phyloP scores from a whole-genome alignment of 2,797 vertebrate species.

The Pangasius mekongensis region DNA sequence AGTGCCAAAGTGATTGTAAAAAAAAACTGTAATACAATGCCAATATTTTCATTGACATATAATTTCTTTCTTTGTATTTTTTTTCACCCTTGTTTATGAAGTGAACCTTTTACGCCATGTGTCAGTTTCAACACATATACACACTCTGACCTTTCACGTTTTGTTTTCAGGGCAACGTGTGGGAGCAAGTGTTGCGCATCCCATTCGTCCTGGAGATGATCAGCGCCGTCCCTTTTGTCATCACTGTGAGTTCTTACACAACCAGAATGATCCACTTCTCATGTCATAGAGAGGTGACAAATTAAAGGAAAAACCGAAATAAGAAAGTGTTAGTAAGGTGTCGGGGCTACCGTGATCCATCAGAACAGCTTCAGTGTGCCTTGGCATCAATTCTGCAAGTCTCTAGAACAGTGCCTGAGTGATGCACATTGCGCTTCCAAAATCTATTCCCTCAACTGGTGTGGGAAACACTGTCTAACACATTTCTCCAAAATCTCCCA shows the following conservation, averaged over 20 bases:
- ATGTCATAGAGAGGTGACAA: not conserved
- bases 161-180: slow-evolving; percentile 84
- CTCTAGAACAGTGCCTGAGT: not conserved
- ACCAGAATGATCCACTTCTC: not conserved
- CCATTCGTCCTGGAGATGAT: slow-evolving; percentile 87
- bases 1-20: too few species aligned
- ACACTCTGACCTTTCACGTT: slow-evolving; percentile 14
- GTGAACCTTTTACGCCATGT: too few species aligned
- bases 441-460: not conserved
- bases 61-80: too few species aligned
- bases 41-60: too few species aligned
- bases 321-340: not conserved
- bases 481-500: not conserved
- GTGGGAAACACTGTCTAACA: not conserved
- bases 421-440: not conserved
- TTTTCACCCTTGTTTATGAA: too few species aligned
- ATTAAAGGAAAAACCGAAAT: not conserved
- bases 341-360: not conserved
- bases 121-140: not conserved
- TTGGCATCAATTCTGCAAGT: not conserved
- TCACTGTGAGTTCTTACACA: slow-evolving; percentile 74
- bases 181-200: slow-evolving; percentile 84
- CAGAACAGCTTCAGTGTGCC: not conserved
- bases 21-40: too few species aligned
- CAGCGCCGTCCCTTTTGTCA: slow-evolving; percentile 83